phyloP scores from a whole-genome alignment of 2,113 vertebrate species.

The Pampusana beccarii region DNA sequence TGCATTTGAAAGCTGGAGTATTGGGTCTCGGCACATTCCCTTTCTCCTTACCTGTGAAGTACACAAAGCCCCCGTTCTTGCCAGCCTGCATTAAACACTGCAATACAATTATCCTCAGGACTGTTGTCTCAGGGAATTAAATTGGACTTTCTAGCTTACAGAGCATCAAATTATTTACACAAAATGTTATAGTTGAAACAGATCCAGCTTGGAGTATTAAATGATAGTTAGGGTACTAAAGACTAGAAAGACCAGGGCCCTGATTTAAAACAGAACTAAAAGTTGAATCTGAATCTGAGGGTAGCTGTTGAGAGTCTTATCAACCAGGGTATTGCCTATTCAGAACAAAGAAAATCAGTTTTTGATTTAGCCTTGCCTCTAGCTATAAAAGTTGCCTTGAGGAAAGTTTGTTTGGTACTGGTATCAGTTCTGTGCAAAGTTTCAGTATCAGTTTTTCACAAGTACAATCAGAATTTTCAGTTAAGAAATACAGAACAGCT shows the following conservation, averaged over 20 bases:
- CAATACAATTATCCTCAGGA: neutral
- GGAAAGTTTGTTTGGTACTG: neutral
- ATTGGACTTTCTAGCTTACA: slow-evolving; percentile 9
- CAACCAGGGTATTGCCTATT: neutral
- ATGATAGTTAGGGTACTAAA: neutral
- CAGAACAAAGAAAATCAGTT: neutral
- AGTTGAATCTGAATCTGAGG: neutral
- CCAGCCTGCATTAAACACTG: neutral
- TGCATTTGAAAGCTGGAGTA: neutral
- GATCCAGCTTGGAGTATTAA: neutral
- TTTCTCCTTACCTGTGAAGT: slow-evolving; percentile 17
- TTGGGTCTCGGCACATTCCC: neutral
- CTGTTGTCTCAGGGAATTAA: slow-evolving; percentile 25
- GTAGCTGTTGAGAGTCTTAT: neutral
- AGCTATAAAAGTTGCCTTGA: neutral
- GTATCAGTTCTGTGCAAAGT: neutral
- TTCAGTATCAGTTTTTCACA: neutral
- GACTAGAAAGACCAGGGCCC: neutral
- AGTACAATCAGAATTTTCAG: neutral
- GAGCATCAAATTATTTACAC: slow-evolving; percentile 20
- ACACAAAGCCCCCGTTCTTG: neutral
- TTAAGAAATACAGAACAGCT: neutral
- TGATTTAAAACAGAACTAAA: slow-evolving; percentile 25
- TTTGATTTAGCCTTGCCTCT: neutral
- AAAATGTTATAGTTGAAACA: slow-evolving; percentile 11